Evolutionary conservation across 2,113 vertebrate species (phyloP).

Genomic region (Sander lucioperca): DNA sequence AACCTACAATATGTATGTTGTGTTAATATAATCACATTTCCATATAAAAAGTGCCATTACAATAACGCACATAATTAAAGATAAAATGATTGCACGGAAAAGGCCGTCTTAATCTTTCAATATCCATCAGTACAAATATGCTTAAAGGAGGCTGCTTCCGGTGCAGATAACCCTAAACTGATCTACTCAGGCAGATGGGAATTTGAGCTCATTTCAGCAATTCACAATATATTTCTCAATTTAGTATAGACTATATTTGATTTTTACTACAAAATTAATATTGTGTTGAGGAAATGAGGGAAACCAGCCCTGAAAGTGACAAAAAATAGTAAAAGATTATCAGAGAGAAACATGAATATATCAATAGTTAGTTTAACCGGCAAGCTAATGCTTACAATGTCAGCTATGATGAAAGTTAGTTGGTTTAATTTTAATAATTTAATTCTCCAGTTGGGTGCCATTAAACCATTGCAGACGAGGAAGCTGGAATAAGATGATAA

Average conservation of each 20-base stretch:
- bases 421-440: too few species aligned
- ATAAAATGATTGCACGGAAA: conserved; percentile 80
- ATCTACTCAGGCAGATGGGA: conserved; percentile 29
- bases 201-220: conserved; percentile 25
- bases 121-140: conserved; percentile 74
- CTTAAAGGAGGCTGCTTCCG: conserved; percentile 71
- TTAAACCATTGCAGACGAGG: too few species aligned
- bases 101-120: conserved; percentile 70
- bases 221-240: conserved; percentile 8
- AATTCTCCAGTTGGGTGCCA: too few species aligned
- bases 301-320: background rate
- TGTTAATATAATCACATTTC: conserved; percentile 72
- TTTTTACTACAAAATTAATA: background rate
- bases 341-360: background rate
- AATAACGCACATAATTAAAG: conserved; percentile 83
- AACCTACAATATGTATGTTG: conserved; percentile 55
- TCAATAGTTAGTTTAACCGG: background rate
- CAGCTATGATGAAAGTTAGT: too few species aligned
- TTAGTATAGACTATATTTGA: background rate
- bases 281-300: background rate
- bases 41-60: conserved; percentile 76
- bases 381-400: too few species aligned
- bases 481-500: too few species aligned
- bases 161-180: conserved; percentile 63
- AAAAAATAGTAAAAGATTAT: background rate